Evolutionary conservation across 2,888 invertebrate genomes (phyloP).

Genomic region (Cerceris ruficornis): DNA sequence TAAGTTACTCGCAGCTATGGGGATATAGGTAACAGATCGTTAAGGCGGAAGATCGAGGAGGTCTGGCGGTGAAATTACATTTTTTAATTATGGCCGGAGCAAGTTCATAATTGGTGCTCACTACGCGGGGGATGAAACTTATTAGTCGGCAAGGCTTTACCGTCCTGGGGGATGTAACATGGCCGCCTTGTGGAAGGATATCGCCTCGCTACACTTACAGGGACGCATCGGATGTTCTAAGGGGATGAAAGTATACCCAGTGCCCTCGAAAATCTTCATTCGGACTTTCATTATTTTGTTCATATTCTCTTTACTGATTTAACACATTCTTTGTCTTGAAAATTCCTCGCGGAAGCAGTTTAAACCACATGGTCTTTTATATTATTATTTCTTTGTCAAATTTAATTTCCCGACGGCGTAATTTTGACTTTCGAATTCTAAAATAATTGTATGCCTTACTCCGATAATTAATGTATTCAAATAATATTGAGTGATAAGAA

Average conservation of each 20-base stretch:
- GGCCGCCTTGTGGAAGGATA: conserved; percentile 68
- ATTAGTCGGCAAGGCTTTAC: conserved; percentile 74
- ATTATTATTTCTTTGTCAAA: too few species aligned
- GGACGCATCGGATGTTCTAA: conserved; percentile 59
- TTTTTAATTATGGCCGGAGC: conserved; percentile 78
- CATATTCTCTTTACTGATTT: too few species aligned
- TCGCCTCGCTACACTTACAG: conserved; percentile 61
- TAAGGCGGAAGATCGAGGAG: conserved; percentile 66
- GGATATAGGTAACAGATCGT: conserved; percentile 62
- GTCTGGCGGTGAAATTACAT: conserved; percentile 73
- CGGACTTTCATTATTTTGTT: too few species aligned
- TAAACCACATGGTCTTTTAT: too few species aligned
- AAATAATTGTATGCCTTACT: too few species aligned
- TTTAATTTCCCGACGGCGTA: too few species aligned
- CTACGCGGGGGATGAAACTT: conserved; percentile 81
- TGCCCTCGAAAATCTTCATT: background rate
- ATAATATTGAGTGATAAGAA: too few species aligned
- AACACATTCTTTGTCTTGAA: too few species aligned
- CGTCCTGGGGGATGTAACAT: conserved; percentile 64
- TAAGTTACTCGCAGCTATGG: conserved; percentile 40
- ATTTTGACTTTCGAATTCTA: too few species aligned
- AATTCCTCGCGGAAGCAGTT: too few species aligned
- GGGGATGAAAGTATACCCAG: background rate
- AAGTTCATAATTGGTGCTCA: conserved; percentile 81
- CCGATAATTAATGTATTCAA: too few species aligned